Percentiles rank a stretch among this genome's conserved stretches.
These are phyloP conservation scores for Intellagama lesueurii DNA, from an alignment of 2,797 vertebrate species.

Conservation along the genomic window DNA sequence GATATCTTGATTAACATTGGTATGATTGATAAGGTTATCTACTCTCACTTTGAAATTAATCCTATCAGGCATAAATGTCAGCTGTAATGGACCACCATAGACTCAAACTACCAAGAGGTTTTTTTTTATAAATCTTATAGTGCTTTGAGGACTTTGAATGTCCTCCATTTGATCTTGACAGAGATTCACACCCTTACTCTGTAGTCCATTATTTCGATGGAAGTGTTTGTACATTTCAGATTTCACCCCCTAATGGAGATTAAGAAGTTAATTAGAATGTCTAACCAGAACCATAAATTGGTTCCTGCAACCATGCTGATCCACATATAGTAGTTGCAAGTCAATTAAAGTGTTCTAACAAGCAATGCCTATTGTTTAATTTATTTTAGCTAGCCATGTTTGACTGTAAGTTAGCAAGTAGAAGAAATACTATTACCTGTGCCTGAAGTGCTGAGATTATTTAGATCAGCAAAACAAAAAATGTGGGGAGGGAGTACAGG, in stretches of 20 bases:
- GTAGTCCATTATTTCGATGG: slow-evolving; percentile 36
- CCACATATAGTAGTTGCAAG: slow-evolving; percentile 66
- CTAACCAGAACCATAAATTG: slow-evolving; percentile 59
- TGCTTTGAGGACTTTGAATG: too few species aligned
- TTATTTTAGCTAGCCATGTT: slow-evolving; percentile 64
- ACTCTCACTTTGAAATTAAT: too few species aligned
- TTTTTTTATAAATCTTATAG: too few species aligned
- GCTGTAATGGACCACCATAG: too few species aligned
- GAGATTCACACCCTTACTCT: background rate
- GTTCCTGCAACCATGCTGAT: slow-evolving; percentile 58
- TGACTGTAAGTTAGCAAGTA: slow-evolving; percentile 50
- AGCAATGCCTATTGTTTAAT: slow-evolving; percentile 71
- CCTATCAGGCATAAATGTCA: too few species aligned
- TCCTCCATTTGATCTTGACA: too few species aligned
- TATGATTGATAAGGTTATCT: too few species aligned
- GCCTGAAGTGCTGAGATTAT: slow-evolving; percentile 3
- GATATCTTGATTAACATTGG: too few species aligned
- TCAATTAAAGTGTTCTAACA: slow-evolving; percentile 67
- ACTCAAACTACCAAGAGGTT: too few species aligned
- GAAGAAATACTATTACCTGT: slow-evolving; percentile 39
- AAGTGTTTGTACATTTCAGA: slow-evolving; percentile 52
- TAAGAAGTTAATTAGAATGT: slow-evolving; percentile 59
- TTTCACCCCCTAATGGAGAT: slow-evolving; percentile 56
- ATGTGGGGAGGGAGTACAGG: background rate
- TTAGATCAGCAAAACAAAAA: slow-evolving; percentile 1